A percentile compares a stretch with the other conserved stretches of the same genome.
phyloP scores from a whole-genome alignment of 2,797 vertebrate genomes.

The Platalea minor region DNA sequence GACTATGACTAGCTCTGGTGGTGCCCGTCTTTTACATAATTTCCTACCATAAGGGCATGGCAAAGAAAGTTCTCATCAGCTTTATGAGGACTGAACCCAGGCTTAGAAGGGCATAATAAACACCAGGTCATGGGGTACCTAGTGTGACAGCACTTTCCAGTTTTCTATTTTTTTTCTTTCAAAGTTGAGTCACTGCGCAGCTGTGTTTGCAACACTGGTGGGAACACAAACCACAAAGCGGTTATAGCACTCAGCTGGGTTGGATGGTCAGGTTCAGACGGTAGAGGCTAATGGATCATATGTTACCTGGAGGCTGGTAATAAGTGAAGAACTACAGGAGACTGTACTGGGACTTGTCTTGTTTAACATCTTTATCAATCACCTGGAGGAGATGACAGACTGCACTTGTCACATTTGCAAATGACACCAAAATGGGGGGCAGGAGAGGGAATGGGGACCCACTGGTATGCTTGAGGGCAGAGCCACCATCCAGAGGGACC shows the following conservation, averaged over 20 bases:
- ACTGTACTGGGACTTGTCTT: neutral
- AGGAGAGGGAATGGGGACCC: neutral
- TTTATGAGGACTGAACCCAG: neutral
- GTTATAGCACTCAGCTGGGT: neutral
- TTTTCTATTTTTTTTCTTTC: neutral
- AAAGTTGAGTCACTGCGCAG: neutral
- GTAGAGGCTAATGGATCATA: neutral
- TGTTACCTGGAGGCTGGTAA: neutral
- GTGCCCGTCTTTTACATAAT: constrained; percentile 14
- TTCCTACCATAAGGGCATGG: neutral
- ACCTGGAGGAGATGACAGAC: neutral
- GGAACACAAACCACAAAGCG: neutral
- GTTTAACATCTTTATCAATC: neutral
- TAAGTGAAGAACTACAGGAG: neutral
- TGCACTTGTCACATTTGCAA: neutral
- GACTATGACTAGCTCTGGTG: neutral
- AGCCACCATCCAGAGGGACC: neutral
- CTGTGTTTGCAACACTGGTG: neutral
- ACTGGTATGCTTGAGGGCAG: neutral
- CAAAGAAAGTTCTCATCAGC: neutral
- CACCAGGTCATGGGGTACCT: neutral
- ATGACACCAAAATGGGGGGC: neutral
- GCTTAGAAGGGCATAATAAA: neutral
- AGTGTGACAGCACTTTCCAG: neutral
- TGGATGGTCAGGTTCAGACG: neutral